Evolutionary conservation across 2,797 vertebrate species (phyloP), one percentile per base, ranked within the genome.

Genomic region (Taenioides sp.): DNA sequence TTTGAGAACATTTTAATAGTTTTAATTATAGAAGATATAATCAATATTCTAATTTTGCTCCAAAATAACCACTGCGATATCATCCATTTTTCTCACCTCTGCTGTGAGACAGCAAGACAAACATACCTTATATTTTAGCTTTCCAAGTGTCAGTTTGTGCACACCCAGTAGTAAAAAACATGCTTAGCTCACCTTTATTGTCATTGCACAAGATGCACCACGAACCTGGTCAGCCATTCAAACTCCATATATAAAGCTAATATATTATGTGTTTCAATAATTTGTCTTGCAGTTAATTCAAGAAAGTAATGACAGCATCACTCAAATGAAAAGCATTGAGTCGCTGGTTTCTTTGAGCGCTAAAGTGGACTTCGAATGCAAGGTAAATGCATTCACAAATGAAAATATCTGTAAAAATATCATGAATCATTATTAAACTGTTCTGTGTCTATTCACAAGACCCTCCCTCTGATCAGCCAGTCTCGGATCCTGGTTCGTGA

Each of bases 321-420:
- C 96, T 78, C 95, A 96, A 67, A 98, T 99, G 98, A 96, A 96
- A 71, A 96, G 93, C 85, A 99, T 97, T 0, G 98, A 99, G 88
- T 96, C 97, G 49, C 91, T 99, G 75, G 96, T 99, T 76, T 94
- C 93, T 63, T 95, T 99, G 68, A 98, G 95, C 82, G 95, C 97
- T 73, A 98, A 94, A 86, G 97, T 98, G 79, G 97, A 97, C 91
- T 99, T 99, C 22, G 97, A 97, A 73, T 98, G 97, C 92, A 97
- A 93, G 93, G 98, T 98, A 76, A 92, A 93, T 75, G 10, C 25
- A 4, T 7, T 11, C 16, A 11, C 23, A 22, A 16, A 11, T 27
- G 0, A 20, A 65, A 49, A 52, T n/a, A 2, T 66, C 3, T 31
- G 22, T n/a, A 2, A 23, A 12, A 43, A 47, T 3, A 7, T 23